Conservation (phyloP, 1,140 invertebrate species). For the Melipona quadrifasciata region DNA sequence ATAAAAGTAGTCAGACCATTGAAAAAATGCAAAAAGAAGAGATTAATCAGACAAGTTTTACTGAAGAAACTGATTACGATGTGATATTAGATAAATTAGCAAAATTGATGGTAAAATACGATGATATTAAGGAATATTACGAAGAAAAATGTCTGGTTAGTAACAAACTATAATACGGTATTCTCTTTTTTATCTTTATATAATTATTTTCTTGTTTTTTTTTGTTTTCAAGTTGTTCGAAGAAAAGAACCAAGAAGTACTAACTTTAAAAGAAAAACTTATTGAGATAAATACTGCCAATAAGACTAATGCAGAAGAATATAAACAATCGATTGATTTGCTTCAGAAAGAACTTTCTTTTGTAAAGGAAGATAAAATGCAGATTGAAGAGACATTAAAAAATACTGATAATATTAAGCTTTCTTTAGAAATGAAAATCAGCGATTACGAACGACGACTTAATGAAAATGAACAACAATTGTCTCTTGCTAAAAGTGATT, state of each 20-base stretch:
- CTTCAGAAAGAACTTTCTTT: slow-evolving; percentile 37
- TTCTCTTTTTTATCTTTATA: background rate
- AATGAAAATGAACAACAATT: slow-evolving; percentile 30
- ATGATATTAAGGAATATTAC: slow-evolving; percentile 34
- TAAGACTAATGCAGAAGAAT: slow-evolving; percentile 28
- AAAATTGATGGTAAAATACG: slow-evolving; percentile 5
- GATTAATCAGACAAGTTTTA: slow-evolving; percentile 40
- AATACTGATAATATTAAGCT: background rate
- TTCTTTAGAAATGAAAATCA: slow-evolving; percentile 10
- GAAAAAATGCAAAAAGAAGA: slow-evolving; percentile 40
- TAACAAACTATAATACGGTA: background rate
- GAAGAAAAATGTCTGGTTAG: slow-evolving; percentile 39
- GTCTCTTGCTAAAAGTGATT: background rate
- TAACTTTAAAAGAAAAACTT: slow-evolving; percentile 1
- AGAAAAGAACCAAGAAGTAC: background rate
- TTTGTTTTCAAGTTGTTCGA: slow-evolving; percentile 13
- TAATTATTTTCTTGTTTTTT: background rate
- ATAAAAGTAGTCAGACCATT: slow-evolving; percentile 32
- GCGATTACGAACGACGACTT: slow-evolving; percentile 27
- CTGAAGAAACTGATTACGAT: background rate
- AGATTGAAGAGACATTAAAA: slow-evolving; percentile 22
- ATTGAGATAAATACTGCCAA: slow-evolving; percentile 25
- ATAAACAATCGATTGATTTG: slow-evolving; percentile 23
- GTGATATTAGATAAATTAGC: slow-evolving; percentile 13
- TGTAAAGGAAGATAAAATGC: slow-evolving; percentile 15